Evolutionary conservation across 23 tunicate species (phyloP).

Genomic region (Oikopleura vanhoeffeni): DNA sequence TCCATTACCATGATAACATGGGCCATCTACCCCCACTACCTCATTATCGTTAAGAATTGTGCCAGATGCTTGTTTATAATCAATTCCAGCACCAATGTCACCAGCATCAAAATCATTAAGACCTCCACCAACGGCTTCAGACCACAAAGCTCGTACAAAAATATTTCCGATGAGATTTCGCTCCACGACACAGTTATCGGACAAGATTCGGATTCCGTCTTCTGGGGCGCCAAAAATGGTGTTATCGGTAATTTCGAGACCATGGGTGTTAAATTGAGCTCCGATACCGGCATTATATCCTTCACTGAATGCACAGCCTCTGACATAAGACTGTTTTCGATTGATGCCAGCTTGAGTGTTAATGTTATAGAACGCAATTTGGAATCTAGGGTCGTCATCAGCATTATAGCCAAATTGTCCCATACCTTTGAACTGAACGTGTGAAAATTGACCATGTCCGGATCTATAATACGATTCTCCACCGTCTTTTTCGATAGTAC

Average conservation of each 20-base stretch:
- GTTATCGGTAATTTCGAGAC: background rate
- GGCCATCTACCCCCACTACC: background rate
- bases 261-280: background rate
- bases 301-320: background rate
- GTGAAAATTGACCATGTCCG: background rate
- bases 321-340: background rate
- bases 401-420: slow-evolving; percentile 10
- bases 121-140: background rate
- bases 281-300: background rate
- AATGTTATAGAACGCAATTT: background rate
- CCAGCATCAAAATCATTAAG: background rate
- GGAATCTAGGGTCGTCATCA: background rate
- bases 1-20: background rate
- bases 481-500: slow-evolving; percentile 6
- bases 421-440: slow-evolving; percentile 14
- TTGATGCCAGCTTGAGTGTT: background rate
- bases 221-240: background rate
- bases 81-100: background rate
- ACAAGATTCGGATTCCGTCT: background rate
- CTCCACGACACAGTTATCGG: background rate
- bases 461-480: background rate
- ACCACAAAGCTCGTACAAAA: background rate
- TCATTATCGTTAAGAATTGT: background rate
- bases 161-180: background rate
- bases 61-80: background rate